Conservation (phyloP, 2,113 vertebrate species). For the Trachemys scripta region DNA sequence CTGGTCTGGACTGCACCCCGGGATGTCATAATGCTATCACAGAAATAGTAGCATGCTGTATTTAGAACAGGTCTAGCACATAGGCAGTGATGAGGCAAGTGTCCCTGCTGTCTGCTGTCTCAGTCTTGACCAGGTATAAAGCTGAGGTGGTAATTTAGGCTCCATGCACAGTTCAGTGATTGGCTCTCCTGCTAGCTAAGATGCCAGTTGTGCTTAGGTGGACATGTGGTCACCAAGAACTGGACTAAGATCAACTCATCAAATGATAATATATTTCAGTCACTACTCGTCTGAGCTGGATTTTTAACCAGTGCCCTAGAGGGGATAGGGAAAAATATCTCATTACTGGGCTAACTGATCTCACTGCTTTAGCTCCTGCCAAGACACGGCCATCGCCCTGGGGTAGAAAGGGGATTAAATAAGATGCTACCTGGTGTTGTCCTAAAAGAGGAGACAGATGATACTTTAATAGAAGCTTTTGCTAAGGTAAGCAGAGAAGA, state of each 20-base stretch:
- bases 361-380: neutral
- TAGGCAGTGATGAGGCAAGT: neutral
- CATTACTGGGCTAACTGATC: neutral
- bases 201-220: neutral
- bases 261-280: neutral
- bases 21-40: neutral
- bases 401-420: neutral
- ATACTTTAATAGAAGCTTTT: neutral
- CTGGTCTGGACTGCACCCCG: neutral
- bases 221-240: neutral
- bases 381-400: neutral
- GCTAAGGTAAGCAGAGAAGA: neutral
- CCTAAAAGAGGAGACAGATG: neutral
- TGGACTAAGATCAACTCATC: neutral
- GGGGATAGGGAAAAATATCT: neutral
- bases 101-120: neutral
- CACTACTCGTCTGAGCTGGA: neutral
- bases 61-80: neutral
- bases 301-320: neutral
- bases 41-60: neutral
- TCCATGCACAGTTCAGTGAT: neutral
- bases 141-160: neutral
- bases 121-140: neutral
- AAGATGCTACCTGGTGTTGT: neutral
- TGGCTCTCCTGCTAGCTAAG: neutral